A percentile compares a stretch with the other conserved stretches of the same genome.
Evolutionary conservation across 2,113 vertebrate genomes (phyloP).

Genomic region (Prionailurus bengalensis): DNA sequence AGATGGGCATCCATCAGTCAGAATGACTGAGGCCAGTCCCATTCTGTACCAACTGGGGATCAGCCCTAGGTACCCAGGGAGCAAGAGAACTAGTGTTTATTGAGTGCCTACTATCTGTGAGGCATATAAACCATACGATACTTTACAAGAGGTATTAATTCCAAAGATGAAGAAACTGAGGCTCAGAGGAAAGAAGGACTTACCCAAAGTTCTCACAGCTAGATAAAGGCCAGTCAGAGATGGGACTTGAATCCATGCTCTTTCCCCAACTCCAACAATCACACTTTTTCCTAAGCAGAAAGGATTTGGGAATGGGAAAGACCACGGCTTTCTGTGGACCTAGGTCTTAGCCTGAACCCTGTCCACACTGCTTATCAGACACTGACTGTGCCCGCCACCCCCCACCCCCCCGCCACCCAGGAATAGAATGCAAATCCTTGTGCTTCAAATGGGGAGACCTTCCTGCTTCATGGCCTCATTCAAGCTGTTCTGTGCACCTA

Average conservation of each 20-base stretch:
- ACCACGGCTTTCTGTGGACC: neutral
- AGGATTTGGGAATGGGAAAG: neutral
- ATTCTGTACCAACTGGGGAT: neutral
- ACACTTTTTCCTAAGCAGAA: neutral
- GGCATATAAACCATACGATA: neutral
- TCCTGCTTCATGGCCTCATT: too few species aligned
- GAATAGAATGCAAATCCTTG: neutral
- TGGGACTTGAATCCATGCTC: neutral
- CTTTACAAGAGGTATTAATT: neutral
- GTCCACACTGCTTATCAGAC: neutral
- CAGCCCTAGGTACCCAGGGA: too few species aligned
- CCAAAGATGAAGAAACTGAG: constrained; percentile 20
- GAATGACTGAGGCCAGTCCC: neutral
- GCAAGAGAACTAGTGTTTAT: neutral
- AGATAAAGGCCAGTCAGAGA: neutral
- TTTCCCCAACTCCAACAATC: neutral
- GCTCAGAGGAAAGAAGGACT: neutral
- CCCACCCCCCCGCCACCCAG: too few species aligned
- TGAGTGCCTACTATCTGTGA: neutral
- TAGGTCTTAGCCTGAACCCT: neutral
- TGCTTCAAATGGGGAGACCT: neutral
- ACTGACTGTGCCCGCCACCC: neutral
- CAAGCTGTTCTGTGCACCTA: neutral
- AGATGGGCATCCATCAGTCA: neutral
- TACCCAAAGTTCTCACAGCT: neutral